Conservation (phyloP, 1,140 invertebrate species). For the Drosophila nigrodunni region DNA sequence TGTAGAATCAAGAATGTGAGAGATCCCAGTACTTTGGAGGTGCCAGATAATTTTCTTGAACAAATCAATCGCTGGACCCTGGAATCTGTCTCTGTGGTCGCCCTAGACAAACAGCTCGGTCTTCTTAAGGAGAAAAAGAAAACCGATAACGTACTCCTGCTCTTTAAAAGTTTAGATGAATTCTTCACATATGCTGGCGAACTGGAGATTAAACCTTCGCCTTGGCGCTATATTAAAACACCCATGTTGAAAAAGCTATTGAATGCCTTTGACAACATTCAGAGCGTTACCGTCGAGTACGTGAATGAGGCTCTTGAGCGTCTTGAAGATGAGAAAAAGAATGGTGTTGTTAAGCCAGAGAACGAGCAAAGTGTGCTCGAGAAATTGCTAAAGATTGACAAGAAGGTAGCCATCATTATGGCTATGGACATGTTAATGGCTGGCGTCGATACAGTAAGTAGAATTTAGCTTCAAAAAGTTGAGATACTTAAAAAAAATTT, state of each 20-base stretch:
- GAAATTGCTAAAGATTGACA: conserved; percentile 84
- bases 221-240: conserved; percentile 88
- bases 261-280: conserved; percentile 79
- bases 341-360: conserved; percentile 43
- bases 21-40: conserved; percentile 85
- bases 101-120: conserved; percentile 88
- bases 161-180: conserved; percentile 87
- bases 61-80: conserved; percentile 89
- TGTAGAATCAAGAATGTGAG: conserved; percentile 85
- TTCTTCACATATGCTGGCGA: conserved; percentile 87
- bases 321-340: conserved; percentile 57
- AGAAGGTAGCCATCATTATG: conserved; percentile 84
- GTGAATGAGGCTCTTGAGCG: conserved; percentile 71
- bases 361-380: conserved; percentile 69
- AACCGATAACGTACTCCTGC: conserved; percentile 85
- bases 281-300: conserved; percentile 47
- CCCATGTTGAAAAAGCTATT: conserved; percentile 86
- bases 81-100: conserved; percentile 90
- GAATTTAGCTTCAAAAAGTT: neutral
- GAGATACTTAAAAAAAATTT: neutral
- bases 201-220: conserved; percentile 87
- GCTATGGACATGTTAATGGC: conserved; percentile 80
- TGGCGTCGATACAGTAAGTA: conserved; percentile 76
- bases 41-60: conserved; percentile 86
- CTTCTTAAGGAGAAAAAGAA: conserved; percentile 81